Evolutionary conservation across 2,113 vertebrate species (phyloP), one percentile per base, ranked within the genome.

Genomic region (Otolemur garnettii): DNA sequence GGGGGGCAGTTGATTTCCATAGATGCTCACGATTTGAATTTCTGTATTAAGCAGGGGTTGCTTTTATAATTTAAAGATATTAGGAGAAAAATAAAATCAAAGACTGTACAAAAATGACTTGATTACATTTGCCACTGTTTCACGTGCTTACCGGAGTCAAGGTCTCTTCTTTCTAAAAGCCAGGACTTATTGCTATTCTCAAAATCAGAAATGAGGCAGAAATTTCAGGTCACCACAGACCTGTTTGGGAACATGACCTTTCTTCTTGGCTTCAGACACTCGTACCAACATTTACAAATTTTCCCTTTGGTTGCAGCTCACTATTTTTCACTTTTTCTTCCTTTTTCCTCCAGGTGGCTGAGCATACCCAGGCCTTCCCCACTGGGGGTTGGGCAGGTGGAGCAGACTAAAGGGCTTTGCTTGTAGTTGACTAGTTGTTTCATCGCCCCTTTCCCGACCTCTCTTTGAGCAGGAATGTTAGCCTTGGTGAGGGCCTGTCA

Each of bases 21-120:
- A 10, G 8, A 7, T 14, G 2, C 4, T 68, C 82, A 12, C 18
- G 4, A 55, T 33, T 64, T 35, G 77, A 38, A 79, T 69, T 87
- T 53, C 3, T 12, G 42, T 79, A 69, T 45, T 62, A 53, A 50
- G 57, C 1, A 12, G 78, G 5, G 42, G 28, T 83, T 28, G 21
- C 35, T n/a, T 89, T 79, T 38, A 30, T 60, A 74, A 74, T 69
- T 74, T 42, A 87, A 50, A 1, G 33, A 72, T 12, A 24, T 13
- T 62, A 90, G 96, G 85, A 81, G 45, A 83, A 90, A 59, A 95
- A 86, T 60, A 88, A 53, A 74, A 33, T 14, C 50, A 72, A 82
- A 69, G 77, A 30, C 3, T 1, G 5, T 0, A 4, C 4, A n/a
- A 35, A 83, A 35, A 15, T 19, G 33, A 19, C 57, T 57, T 33